Evolutionary conservation across 1,140 invertebrate genomes (phyloP).

Genomic region (Temnothorax nylanderi): DNA sequence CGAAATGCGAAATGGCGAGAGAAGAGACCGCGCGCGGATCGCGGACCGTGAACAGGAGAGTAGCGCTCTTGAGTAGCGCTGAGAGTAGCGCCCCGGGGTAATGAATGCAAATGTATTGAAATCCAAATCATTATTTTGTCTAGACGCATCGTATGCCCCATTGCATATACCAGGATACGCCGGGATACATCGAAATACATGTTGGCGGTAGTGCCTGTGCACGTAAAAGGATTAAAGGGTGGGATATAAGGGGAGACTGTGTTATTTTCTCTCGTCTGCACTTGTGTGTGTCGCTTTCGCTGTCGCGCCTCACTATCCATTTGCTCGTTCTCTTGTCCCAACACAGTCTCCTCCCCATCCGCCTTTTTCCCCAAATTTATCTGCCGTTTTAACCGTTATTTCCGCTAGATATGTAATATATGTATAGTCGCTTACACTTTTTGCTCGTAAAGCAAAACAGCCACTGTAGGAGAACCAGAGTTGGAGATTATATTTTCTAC

Average conservation of each 20-base stretch:
- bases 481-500: constrained; percentile 10
- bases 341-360: constrained; percentile 5
- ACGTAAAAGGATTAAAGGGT: constrained; percentile 62
- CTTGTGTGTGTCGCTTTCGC: constrained; percentile 2
- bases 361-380: constrained; percentile 58
- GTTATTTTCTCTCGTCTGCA: constrained; percentile 68
- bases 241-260: constrained; percentile 45
- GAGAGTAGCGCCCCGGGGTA: constrained; percentile 57
- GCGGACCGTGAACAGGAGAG: neutral
- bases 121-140: constrained; percentile 85
- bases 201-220: neutral
- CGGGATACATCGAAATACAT: neutral
- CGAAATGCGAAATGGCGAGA: constrained; percentile 68
- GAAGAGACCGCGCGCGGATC: constrained; percentile 40
- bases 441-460: constrained; percentile 47
- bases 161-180: constrained; percentile 70
- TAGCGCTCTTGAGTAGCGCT: too few species aligned
- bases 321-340: constrained; percentile 57
- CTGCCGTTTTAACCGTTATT: constrained; percentile 17
- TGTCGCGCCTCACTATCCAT: constrained; percentile 52
- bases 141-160: constrained; percentile 83
- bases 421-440: constrained; percentile 25
- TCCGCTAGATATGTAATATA: constrained; percentile 25
- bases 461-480: neutral
- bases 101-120: constrained; percentile 84